These are phyloP conservation scores for Muschampia plurimacula DNA, from an alignment of 2,888 invertebrate genomes.

Conservation along the genomic window DNA sequence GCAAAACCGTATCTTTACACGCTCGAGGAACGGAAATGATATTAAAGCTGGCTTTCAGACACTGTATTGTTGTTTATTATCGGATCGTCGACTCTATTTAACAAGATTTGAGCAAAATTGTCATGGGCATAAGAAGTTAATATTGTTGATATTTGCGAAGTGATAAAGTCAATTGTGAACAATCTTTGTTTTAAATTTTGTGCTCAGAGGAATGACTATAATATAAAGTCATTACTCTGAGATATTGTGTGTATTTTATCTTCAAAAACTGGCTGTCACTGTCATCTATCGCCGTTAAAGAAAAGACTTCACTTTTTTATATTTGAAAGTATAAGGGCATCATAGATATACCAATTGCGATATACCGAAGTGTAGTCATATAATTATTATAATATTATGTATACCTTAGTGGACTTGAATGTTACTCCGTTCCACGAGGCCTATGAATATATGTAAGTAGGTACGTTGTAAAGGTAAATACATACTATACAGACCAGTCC, in stretches of 20 bases:
- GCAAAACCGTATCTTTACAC: constrained; percentile 76
- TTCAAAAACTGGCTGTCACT: background rate
- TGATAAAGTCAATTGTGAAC: background rate
- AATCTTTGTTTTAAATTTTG: background rate
- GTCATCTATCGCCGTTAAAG: background rate
- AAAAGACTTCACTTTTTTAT: background rate
- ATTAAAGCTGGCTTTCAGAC: constrained; percentile 60
- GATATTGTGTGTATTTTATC: background rate
- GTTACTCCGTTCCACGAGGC: no score
- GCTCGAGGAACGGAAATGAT: constrained; percentile 77
- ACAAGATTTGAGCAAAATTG: background rate
- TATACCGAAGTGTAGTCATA: background rate
- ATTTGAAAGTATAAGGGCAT: background rate
- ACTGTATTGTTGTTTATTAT: constrained; percentile 24
- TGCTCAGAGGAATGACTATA: background rate
- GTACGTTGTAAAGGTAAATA: background rate
- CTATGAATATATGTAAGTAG: background rate
- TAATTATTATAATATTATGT: background rate
- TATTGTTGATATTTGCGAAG: background rate
- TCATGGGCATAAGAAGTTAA: constrained; percentile 6
- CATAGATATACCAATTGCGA: no score
- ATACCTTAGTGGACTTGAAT: no score
- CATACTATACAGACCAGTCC: background rate
- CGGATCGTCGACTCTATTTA: constrained; percentile 38
- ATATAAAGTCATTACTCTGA: no score